Base-by-base conservation (phyloP, 2,888 invertebrate species). In the Odontothrips loti region DNA sequence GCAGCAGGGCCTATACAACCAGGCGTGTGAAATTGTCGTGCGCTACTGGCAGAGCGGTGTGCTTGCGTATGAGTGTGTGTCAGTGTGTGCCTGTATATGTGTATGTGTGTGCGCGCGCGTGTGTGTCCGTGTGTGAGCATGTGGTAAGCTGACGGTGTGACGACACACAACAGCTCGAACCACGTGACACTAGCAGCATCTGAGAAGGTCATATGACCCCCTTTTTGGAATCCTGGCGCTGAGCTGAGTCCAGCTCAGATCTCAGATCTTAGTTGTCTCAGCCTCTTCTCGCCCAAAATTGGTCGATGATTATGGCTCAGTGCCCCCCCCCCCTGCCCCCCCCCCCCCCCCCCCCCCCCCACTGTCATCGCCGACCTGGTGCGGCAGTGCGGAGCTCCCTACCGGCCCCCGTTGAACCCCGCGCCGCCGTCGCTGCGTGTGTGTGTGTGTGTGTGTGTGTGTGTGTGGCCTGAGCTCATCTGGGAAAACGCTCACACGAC, bases 81-180 rank as follows among this genome's bases (percentile, higher is more conserved):
- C 20, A n/a, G 63, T 63, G 63, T 63, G 63, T 63, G 63, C n/a
- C 20, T 63, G 63, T 63, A n/a, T 63, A n/a, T 63, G 63, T 63
- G 63, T n/a, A n/a, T 63, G 51, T 51, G 51, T 51, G 51, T 48
- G 48, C 15, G 48, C 15, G 20, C 20, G 63, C 20, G 63, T 63
- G 63, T 20, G 63, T 63, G 63, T 8, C 20, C n/a, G 63, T 63
- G 63, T n/a, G 63, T 63, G 63, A n/a, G 63, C 1, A n/a, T 63
- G n/a, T n/a, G n/a, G 48, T 48, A 48, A 48, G 12, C 10, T 9
- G 48, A n/a, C n/a, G n/a, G n/a, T n/a, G n/a, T n/a, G n/a, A n/a
- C n/a, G n/a, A n/a, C n/a, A n/a, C n/a, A n/a, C n/a, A n/a, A n/a
- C n/a, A n/a, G n/a, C n/a, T n/a, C n/a, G n/a, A n/a, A n/a, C n/a